Evolutionary conservation across 2,888 invertebrate species (phyloP), one percentile per base, ranked within the genome.

Genomic region (Macropis europaea): DNA sequence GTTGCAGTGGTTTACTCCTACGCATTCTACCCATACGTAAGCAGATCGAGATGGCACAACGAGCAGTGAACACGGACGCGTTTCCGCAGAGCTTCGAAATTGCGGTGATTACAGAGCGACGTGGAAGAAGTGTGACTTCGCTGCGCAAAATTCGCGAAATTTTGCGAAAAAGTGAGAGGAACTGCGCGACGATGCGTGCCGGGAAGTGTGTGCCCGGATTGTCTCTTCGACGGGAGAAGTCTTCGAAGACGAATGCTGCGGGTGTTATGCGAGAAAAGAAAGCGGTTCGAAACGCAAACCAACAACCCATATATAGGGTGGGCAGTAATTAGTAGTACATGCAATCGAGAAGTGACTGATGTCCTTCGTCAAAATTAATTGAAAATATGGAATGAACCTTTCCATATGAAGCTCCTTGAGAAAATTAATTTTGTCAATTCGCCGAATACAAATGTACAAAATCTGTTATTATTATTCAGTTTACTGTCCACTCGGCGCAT

Each of bases 1-100:
- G 83, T 86, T 86, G 59, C 86, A 86, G 86, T 80, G 71, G 73
- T 83, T 57, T 79, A 82, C 64, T 75, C 79, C 22, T 84, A 82
- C 66, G 72, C 82, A 57, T 80, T 77, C 69, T 76, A 81, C 48
- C 81, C 83, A 22, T 57, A 62, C 7, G 26, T 19, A 11, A 17
- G 26, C 19, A 45, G 56, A 22, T 54, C 59, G 28, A 34, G 15
- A 42, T 13, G 11, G 24, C 17, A 24, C 6, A 48, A 19, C 28
- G 32, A 11, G 17, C 40, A 3, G 9, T 4, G n/a, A n/a, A n/a
- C n/a, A n/a, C 7, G 6, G 4, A 11, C 15, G 24, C 2, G 17
- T 26, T 47, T 17, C 15, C 26, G 6, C 13, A 1, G 1, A 50
- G 17, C 34, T n/a, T 11, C 5, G 11, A 17, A 13, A 30, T 42